phyloP scores from a whole-genome alignment of 2,113 vertebrate genomes.

The human (Homo sapiens) region DNA sequence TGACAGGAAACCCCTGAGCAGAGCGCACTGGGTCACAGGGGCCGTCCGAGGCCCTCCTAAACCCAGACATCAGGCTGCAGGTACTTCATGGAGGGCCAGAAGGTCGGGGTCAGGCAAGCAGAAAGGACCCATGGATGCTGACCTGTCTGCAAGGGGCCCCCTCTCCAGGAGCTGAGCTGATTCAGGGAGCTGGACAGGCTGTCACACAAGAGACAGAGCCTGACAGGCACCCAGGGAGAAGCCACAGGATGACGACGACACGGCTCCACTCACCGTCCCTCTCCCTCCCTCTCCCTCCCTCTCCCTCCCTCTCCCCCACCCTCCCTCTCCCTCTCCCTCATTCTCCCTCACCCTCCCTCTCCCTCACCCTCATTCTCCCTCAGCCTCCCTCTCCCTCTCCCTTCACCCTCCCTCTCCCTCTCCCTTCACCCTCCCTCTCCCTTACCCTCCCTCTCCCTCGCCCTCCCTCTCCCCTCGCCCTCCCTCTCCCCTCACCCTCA shows the following conservation, averaged over 20 bases:
- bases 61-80: background rate
- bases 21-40: fast-evolving
- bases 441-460: too few relatives aligned
- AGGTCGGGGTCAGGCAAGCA: background rate
- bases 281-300: too few relatives aligned
- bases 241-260: fast-evolving
- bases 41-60: fast-evolving
- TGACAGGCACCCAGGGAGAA: background rate
- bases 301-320: too few relatives aligned
- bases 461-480: too few relatives aligned
- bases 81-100: background rate
- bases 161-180: background rate
- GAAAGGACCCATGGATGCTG: fast-evolving
- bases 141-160: background rate
- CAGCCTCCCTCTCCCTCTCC: too few relatives aligned
- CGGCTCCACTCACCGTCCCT: background rate
- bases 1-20: fast-evolving
- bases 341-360: too few relatives aligned
- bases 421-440: too few relatives aligned
- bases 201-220: fast-evolving
- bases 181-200: fast-evolving
- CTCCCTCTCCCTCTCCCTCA: too few relatives aligned
- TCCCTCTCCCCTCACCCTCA: too few relatives aligned
- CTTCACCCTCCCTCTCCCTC: too few relatives aligned
- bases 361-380: too few relatives aligned